These are phyloP conservation scores for Drosophila gaucha DNA, from an alignment of 2,888 invertebrate species.

Conservation along the genomic window DNA sequence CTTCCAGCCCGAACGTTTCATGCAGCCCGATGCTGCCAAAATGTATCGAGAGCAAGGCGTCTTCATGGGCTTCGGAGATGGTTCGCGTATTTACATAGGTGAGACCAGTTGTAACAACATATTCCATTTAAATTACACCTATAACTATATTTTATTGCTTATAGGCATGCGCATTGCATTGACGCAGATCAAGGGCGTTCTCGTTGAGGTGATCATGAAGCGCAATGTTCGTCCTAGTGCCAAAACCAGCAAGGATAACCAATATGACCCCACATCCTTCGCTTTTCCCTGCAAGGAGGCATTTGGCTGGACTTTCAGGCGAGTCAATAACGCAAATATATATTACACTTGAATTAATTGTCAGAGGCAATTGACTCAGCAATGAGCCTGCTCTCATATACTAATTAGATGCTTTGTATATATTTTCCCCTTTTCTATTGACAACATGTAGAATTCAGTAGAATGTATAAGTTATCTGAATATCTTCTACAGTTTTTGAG, in stretches of 20 bases:
- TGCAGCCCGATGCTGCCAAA: constrained; percentile 2
- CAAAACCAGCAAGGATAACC: not conserved
- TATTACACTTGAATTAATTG: not conserved
- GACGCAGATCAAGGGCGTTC: not conserved
- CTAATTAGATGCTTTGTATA: not conserved
- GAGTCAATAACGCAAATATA: not conserved
- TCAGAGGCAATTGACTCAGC: not conserved
- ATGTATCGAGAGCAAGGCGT: not conserved
- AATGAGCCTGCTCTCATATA: not conserved
- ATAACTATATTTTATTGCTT: not conserved
- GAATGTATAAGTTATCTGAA: too few relatives aligned
- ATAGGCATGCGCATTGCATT: not conserved
- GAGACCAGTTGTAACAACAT: too few relatives aligned
- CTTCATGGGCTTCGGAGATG: constrained; percentile 3
- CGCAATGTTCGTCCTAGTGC: not conserved
- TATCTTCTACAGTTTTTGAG: too few relatives aligned
- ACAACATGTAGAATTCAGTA: not conserved
- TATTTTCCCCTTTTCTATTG: not conserved
- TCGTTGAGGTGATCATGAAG: not conserved
- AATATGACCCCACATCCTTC: constrained; percentile 20
- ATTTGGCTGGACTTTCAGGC: constrained; percentile 3
- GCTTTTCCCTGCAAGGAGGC: constrained; percentile 4
- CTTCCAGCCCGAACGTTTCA: constrained; percentile 1
- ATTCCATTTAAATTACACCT: not conserved
- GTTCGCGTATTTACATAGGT: constrained; percentile 1